A percentile compares a stretch with the other conserved stretches of the same genome.
Conservation (phyloP, 2,113 vertebrate species). For the Pseudorhombus dupliciocellatus region DNA sequence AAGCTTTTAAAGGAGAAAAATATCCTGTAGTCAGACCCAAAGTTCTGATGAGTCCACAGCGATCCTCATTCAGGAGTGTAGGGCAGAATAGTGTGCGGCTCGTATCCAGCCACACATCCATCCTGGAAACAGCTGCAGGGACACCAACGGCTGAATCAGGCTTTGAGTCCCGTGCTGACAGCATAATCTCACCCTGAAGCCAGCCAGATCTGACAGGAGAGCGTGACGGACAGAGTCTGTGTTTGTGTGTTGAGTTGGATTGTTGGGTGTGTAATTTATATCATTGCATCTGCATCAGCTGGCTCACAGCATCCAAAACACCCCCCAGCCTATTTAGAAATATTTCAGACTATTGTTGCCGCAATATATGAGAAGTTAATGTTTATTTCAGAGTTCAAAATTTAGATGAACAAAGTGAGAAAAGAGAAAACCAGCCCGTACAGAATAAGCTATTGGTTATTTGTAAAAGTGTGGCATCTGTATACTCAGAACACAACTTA, state of each 20-base stretch:
- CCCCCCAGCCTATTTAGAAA: neutral
- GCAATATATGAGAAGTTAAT: neutral
- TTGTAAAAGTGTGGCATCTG: neutral
- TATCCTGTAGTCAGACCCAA: neutral
- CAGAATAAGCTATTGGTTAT: too few relatives aligned
- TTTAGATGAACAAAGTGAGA: too few relatives aligned
- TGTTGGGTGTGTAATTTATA: slow-evolving; percentile 20
- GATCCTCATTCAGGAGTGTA: slow-evolving; percentile 19
- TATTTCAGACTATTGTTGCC: slow-evolving; percentile 3
- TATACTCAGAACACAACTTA: neutral
- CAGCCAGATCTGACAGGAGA: slow-evolving; percentile 31
- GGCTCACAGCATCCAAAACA: neutral
- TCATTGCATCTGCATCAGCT: slow-evolving; percentile 27
- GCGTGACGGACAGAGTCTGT: slow-evolving; percentile 6
- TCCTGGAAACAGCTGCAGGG: slow-evolving; percentile 45
- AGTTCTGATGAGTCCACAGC: neutral
- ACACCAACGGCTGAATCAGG: slow-evolving; percentile 67
- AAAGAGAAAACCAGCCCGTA: too few relatives aligned
- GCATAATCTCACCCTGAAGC: slow-evolving; percentile 58
- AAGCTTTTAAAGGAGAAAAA: too few relatives aligned
- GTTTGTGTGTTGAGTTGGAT: slow-evolving; percentile 22
- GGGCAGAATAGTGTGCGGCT: slow-evolving; percentile 15
- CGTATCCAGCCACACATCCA: slow-evolving; percentile 34
- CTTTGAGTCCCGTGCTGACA: slow-evolving; percentile 59
- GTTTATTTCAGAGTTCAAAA: neutral